Base-by-base conservation (phyloP, 2,113 vertebrate species). In the Ophiodon elongatus region DNA sequence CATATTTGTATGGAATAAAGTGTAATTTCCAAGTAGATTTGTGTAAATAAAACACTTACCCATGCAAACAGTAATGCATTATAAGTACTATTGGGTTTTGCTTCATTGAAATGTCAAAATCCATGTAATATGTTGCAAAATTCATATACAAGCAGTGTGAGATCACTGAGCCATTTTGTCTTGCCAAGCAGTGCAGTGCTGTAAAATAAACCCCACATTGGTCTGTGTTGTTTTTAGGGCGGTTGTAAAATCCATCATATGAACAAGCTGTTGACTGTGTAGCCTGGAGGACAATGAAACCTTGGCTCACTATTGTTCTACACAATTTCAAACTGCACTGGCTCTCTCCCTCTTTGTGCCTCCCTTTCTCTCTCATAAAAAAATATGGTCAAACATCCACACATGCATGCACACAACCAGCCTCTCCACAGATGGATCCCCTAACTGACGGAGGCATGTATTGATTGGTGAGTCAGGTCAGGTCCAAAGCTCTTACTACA, bases 241-340 rank as follows among this genome's bases (percentile, higher is more conserved):
- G 47, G 82, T 59, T 84, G 83, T 81, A 71, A 83, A 87, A 68
- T 84, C 74, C 76, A 84, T 83, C 78, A 75, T 45, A 56, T 43
- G 78, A 79, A 92, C 83, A 86, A 85, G 84, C 89, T 76, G 83
- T 83, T 71, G 66, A 85, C 82, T 79, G 66, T 76, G 79, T 62
- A 87, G 83, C 85, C 87, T 81, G 80, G 79, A 90, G 82, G 88
- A 72, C 47, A 85, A 88, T 78, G 70, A 92, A 84, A 83, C 77
- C 68, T 68, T 66, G 80, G 68, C 77, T 82, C 47, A 5, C 73
- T 29, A 73, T 78, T 76, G 69, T 80, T 88, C 71, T 80, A 60
- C 82, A 78, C 74, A 31, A 65, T 82, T 82, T 80, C 73, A 85
- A 21, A 82, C 67, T 79, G 82, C 72, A 81, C 43, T 21, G 52